These are phyloP conservation scores for Heterodera filipjevi DNA, from an alignment of 2,888 invertebrate genomes.

Conservation along the genomic window DNA sequence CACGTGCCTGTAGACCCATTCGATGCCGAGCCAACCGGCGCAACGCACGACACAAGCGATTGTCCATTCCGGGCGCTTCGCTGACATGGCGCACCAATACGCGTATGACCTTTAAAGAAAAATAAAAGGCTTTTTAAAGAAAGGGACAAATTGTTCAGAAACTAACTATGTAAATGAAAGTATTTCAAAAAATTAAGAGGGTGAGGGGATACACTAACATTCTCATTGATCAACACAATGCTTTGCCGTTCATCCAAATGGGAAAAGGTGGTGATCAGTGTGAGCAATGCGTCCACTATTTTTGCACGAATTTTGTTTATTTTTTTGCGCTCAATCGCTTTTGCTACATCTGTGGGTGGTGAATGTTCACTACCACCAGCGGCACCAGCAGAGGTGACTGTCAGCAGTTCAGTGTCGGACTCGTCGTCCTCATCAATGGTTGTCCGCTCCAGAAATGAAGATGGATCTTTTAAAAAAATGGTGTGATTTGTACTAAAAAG, in stretches of 20 bases:
- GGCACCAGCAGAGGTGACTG: neutral
- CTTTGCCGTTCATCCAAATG: slow-evolving; percentile 32
- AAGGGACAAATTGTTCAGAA: too few relatives aligned
- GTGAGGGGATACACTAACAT: slow-evolving; percentile 29
- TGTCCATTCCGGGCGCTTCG: slow-evolving; percentile 32
- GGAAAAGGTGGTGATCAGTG: slow-evolving; percentile 28
- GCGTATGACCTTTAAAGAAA: slow-evolving; percentile 8
- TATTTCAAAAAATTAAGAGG: too few relatives aligned
- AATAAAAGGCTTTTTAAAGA: too few relatives aligned
- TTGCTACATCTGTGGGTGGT: neutral
- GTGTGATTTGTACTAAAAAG: too few relatives aligned
- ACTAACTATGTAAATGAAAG: too few relatives aligned
- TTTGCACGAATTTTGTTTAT: neutral
- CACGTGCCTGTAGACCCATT: slow-evolving; percentile 40
- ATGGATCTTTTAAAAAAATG: too few relatives aligned
- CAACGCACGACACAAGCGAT: slow-evolving; percentile 33
- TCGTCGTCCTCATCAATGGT: neutral
- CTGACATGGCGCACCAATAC: slow-evolving; percentile 2
- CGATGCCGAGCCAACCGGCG: slow-evolving; percentile 36
- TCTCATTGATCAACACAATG: slow-evolving; percentile 29
- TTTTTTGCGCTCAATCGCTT: neutral
- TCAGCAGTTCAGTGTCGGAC: neutral
- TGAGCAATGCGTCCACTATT: slow-evolving; percentile 27
- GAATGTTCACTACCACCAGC: neutral
- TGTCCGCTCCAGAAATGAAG: neutral